Evolutionary conservation across 2,888 invertebrate species (phyloP).

Genomic region (Melanchra persicariae): DNA sequence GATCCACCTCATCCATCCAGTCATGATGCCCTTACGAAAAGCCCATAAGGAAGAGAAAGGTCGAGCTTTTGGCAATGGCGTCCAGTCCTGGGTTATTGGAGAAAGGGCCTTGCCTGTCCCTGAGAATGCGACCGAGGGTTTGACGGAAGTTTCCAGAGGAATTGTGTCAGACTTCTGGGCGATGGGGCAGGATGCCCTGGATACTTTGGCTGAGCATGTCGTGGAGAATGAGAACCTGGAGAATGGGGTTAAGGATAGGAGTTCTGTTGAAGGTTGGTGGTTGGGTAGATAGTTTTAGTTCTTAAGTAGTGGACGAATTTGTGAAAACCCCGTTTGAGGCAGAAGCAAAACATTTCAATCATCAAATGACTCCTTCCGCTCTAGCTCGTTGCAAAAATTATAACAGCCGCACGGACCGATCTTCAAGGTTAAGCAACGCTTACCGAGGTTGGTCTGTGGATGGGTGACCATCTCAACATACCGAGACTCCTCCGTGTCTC

Average conservation of each 20-base stretch:
- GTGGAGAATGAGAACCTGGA: conserved; percentile 80
- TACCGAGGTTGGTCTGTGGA: too few relatives aligned
- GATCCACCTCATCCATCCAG: conserved; percentile 83
- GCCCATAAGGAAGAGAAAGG: conserved; percentile 81
- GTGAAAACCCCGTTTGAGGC: too few relatives aligned
- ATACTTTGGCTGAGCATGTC: conserved; percentile 82
- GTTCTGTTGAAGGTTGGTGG: conserved; percentile 85
- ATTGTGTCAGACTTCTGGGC: conserved; percentile 78
- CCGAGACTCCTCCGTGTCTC: too few relatives aligned
- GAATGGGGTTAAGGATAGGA: conserved; percentile 82
- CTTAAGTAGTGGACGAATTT: too few relatives aligned
- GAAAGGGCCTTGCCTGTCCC: conserved; percentile 55
- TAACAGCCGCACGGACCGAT: too few relatives aligned
- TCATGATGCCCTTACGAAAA: conserved; percentile 75
- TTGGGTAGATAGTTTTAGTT: conserved; percentile 49
- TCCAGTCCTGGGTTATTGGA: conserved; percentile 84
- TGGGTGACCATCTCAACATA: too few relatives aligned
- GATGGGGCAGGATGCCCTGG: conserved; percentile 81
- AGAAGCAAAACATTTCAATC: too few relatives aligned
- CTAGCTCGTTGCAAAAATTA: too few relatives aligned
- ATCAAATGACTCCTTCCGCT: too few relatives aligned
- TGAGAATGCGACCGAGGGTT: conserved; percentile 42
- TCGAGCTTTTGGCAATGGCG: conserved; percentile 77
- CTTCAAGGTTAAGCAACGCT: too few relatives aligned
- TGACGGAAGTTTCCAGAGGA: conserved; percentile 67